phyloP scores from a whole-genome alignment of 2,113 vertebrate species.

The Neoarius graeffei region DNA sequence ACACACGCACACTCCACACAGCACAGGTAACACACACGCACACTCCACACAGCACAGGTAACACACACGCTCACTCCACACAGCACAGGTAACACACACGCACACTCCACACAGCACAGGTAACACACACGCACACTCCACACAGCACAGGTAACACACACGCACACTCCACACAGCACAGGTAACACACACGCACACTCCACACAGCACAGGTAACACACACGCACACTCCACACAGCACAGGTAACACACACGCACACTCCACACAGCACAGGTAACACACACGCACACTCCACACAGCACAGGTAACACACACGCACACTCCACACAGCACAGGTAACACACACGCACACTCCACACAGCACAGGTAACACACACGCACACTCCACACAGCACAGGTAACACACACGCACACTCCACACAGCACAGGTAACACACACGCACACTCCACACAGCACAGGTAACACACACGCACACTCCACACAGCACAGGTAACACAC shows the following conservation, averaged over 20 bases:
- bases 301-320: slow-evolving; percentile 61
- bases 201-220: not conserved
- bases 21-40: slow-evolving; percentile 59
- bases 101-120: not conserved
- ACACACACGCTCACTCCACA: slow-evolving; percentile 51
- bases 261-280: not conserved
- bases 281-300: slow-evolving; percentile 76
- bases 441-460: slow-evolving; percentile 77
- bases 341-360: slow-evolving; percentile 57
- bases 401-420: no score
- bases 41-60: slow-evolving; percentile 73
- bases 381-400: not conserved
- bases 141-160: slow-evolving; percentile 57
- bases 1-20: slow-evolving; percentile 77
- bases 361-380: no score
- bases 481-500: not conserved
- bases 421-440: slow-evolving; percentile 60
- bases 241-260: not conserved
- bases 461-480: slow-evolving; percentile 57
- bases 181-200: slow-evolving; percentile 63
- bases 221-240: not conserved
- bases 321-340: slow-evolving; percentile 72
- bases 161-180: slow-evolving; percentile 77
- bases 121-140: no score
- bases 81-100: no score